phyloP scores from a whole-genome alignment of 1,140 invertebrate species.

The Philotrypesis tridentata region DNA sequence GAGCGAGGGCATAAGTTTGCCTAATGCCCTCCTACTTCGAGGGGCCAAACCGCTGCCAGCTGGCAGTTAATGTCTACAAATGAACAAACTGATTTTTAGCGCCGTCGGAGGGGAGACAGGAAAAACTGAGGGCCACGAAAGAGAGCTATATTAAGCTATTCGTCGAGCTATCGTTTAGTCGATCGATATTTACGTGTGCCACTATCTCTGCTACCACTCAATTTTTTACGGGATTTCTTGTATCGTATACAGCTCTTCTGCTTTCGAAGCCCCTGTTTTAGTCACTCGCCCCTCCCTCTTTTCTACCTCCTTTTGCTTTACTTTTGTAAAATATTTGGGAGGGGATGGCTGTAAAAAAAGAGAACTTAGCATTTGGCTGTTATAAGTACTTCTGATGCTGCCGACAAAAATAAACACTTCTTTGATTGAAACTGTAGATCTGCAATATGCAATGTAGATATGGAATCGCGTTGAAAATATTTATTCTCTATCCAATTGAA shows the following conservation, averaged over 20 bases:
- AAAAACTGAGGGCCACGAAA: not conserved
- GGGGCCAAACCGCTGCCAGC: constrained; percentile 10
- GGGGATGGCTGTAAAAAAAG: too few species aligned
- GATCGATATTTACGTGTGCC: constrained; percentile 26
- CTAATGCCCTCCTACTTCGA: constrained; percentile 8
- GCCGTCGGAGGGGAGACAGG: not conserved
- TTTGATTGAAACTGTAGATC: too few species aligned
- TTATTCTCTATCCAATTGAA: too few species aligned
- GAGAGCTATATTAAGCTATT: not conserved
- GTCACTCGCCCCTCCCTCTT: not conserved
- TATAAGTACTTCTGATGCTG: too few species aligned
- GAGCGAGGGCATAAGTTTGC: constrained; percentile 23
- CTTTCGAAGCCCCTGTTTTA: not conserved
- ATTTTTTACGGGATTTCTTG: constrained; percentile 25
- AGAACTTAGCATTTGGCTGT: too few species aligned
- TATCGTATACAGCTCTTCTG: not conserved
- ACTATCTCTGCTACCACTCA: not conserved
- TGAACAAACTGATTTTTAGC: constrained; percentile 39
- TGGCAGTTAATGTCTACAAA: constrained; percentile 24
- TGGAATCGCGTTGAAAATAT: too few species aligned
- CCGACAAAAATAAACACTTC: too few species aligned
- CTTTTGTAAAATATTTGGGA: too few species aligned
- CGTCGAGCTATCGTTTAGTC: not conserved
- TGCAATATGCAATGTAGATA: too few species aligned
- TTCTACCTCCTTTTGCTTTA: too few species aligned